These are phyloP conservation scores for Leucoma salicis DNA, from an alignment of 2,888 invertebrate species.

Conservation along the genomic window DNA sequence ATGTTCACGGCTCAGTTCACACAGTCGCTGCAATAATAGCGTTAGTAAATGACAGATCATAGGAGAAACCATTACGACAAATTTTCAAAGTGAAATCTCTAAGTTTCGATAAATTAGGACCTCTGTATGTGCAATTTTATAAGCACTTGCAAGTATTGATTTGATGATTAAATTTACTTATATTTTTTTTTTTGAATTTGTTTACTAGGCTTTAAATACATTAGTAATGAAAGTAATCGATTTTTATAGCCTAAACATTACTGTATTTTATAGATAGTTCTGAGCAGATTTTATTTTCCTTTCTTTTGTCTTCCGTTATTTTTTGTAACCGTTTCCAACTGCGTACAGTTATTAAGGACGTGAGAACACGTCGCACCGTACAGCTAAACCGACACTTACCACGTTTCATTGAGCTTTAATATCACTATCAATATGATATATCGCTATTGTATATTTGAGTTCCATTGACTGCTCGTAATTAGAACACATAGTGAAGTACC, in stretches of 20 bases:
- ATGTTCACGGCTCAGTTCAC: conserved; percentile 65
- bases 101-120: conserved; percentile 36
- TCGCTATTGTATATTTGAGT: conserved; percentile 31
- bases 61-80: conserved; percentile 45
- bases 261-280: conserved; percentile 58
- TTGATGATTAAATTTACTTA: too few species aligned
- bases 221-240: too few species aligned
- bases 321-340: conserved; percentile 78
- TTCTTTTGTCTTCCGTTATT: conserved; percentile 71
- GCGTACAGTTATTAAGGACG: conserved; percentile 72
- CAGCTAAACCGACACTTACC: conserved; percentile 48
- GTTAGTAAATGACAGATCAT: conserved; percentile 51
- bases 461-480: conserved; percentile 43
- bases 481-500: conserved; percentile 18
- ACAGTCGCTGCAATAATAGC: conserved; percentile 52
- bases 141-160: too few species aligned
- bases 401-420: conserved; percentile 52
- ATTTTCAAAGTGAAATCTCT: conserved; percentile 48
- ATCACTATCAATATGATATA: too few species aligned
- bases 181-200: too few species aligned
- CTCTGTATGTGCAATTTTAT: conserved; percentile 21
- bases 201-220: too few species aligned
- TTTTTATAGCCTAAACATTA: conserved; percentile 36
- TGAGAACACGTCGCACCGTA: conserved; percentile 58
- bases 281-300: conserved; percentile 64